Conservation (phyloP, 1,140 invertebrate species). For the Potamilus streckersoni region DNA sequence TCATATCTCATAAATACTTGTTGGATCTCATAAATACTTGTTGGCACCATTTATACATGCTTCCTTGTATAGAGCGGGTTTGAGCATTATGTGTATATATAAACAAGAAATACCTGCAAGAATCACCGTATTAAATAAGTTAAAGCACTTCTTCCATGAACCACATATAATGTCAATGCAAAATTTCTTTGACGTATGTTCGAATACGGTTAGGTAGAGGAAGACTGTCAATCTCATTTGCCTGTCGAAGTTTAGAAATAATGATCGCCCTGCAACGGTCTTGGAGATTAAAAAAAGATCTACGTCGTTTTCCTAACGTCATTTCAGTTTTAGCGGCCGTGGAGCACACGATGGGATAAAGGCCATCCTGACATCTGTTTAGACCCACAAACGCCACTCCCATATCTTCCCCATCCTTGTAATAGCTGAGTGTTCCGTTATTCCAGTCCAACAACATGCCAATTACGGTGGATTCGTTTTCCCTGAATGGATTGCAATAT, state of each 20-base stretch:
- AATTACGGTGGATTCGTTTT: constrained; percentile 77
- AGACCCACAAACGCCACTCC: constrained; percentile 73
- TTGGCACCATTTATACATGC: too few species aligned
- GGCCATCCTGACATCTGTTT: constrained; percentile 69
- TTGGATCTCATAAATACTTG: too few species aligned
- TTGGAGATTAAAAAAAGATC: constrained; percentile 78
- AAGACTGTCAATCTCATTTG: constrained; percentile 52
- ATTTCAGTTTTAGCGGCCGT: constrained; percentile 83
- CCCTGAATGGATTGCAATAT: constrained; percentile 78
- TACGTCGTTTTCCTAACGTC: constrained; percentile 71
- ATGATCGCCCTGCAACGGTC: constrained; percentile 70
- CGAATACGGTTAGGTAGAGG: constrained; percentile 62
- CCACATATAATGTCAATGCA: not conserved
- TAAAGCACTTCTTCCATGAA: too few species aligned
- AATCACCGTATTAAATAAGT: too few species aligned
- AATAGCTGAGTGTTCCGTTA: constrained; percentile 79
- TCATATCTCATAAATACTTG: too few species aligned
- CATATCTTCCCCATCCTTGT: constrained; percentile 77
- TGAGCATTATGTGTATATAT: too few species aligned
- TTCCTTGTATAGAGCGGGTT: too few species aligned
- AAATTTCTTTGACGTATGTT: constrained; percentile 50
- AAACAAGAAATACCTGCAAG: too few species aligned
- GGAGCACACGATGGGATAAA: constrained; percentile 80
- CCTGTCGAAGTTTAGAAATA: constrained; percentile 36
- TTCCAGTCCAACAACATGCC: constrained; percentile 78